Conservation (phyloP, 2,888 invertebrate genomes). For the Theodoxus fluviatilis region DNA sequence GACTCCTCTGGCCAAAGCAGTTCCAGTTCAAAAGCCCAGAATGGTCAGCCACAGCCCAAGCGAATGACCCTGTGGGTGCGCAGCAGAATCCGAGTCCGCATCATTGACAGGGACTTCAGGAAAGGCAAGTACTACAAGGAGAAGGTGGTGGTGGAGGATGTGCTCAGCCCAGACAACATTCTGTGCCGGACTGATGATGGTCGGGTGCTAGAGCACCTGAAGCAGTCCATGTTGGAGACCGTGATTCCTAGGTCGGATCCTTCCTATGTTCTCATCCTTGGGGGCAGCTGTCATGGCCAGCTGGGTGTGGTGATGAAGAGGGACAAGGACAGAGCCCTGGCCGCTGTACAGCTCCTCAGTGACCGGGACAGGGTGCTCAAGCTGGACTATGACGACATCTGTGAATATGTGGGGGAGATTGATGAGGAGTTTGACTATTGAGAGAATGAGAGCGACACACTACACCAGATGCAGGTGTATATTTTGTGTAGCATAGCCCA, state of each 20-base stretch:
- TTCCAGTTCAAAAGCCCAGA: slow-evolving; percentile 10
- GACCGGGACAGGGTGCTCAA: slow-evolving; percentile 61
- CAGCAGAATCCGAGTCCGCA: slow-evolving; percentile 62
- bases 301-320: slow-evolving; percentile 61
- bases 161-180: slow-evolving; percentile 55
- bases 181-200: slow-evolving; percentile 63
- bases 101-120: slow-evolving; percentile 62
- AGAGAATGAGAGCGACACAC: too few species aligned
- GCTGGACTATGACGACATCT: slow-evolving; percentile 65
- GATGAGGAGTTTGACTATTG: slow-evolving; percentile 52
- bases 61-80: slow-evolving; percentile 53
- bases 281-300: slow-evolving; percentile 62
- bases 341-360: slow-evolving; percentile 63
- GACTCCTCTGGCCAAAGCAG: background rate
- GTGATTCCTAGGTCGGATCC: slow-evolving; percentile 63
- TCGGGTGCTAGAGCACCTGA: slow-evolving; percentile 60
- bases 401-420: slow-evolving; percentile 66
- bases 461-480: too few species aligned
- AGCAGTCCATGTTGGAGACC: slow-evolving; percentile 64
- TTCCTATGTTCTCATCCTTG: slow-evolving; percentile 63
- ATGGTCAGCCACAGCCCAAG: background rate
- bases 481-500: too few species aligned
- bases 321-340: slow-evolving; percentile 62
- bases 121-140: slow-evolving; percentile 59
- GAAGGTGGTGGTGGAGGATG: slow-evolving; percentile 63